These are phyloP conservation scores for Oncorhynchus kisutch DNA, from an alignment of 2,113 vertebrate genomes.

Conservation along the genomic window DNA sequence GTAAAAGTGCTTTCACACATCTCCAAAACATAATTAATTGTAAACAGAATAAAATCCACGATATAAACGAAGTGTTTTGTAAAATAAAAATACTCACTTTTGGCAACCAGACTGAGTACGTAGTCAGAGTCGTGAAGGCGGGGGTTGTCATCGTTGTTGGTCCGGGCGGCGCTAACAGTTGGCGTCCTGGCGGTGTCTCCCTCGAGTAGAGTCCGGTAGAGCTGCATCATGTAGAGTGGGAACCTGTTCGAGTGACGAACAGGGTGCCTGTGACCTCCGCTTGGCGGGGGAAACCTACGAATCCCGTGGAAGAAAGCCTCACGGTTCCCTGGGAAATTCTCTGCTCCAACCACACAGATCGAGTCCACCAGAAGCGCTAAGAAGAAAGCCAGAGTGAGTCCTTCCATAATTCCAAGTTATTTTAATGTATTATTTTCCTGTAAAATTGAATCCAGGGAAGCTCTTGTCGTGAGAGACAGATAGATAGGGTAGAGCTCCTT, in stretches of 20 bases:
- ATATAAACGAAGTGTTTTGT: background rate
- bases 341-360: conserved; percentile 6
- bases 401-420: conserved; percentile 42
- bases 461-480: background rate
- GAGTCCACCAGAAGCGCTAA: conserved; percentile 45
- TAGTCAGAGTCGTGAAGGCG: conserved; percentile 72
- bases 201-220: conserved; percentile 73
- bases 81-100: conserved; percentile 59
- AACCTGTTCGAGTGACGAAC: conserved; percentile 38
- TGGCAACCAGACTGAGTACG: conserved; percentile 78
- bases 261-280: conserved; percentile 18
- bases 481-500: background rate
- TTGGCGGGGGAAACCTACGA: background rate
- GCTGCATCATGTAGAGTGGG: conserved; percentile 82
- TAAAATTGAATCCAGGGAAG: conserved; percentile 13
- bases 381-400: conserved; percentile 28
- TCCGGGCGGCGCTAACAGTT: conserved; percentile 13
- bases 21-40: background rate
- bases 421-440: background rate
- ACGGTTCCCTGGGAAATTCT: background rate
- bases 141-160: conserved; percentile 50
- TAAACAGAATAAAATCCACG: background rate
- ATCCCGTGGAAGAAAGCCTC: conserved; percentile 32
- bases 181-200: conserved; percentile 41
- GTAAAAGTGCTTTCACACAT: background rate